Conservation (phyloP, 1,140 invertebrate species). For the Sarcophaga peregrina region DNA sequence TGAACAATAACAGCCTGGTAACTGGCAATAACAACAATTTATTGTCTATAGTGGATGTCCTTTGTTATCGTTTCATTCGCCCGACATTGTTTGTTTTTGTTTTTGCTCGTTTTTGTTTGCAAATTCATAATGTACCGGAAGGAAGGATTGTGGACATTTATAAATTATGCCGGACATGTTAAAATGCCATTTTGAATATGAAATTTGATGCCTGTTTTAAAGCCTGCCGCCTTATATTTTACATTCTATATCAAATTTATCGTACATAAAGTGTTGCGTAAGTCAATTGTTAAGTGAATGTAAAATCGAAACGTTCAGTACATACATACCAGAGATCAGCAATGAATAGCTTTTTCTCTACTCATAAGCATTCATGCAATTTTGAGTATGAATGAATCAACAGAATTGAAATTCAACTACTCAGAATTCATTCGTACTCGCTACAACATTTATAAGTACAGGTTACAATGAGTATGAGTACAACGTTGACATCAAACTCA, state of each 20-base stretch:
- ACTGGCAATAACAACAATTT: neutral
- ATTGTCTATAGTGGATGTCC: slow-evolving; percentile 4
- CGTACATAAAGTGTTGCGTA: neutral
- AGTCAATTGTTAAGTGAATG: too few relatives aligned
- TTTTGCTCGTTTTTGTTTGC: neutral
- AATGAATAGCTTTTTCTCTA: too few relatives aligned
- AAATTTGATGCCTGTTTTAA: slow-evolving; percentile 36
- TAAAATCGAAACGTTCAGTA: too few relatives aligned
- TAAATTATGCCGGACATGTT: slow-evolving; percentile 42
- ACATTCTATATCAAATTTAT: slow-evolving; percentile 20
- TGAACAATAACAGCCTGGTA: neutral
- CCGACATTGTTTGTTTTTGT: neutral
- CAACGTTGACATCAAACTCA: too few relatives aligned
- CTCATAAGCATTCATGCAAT: too few relatives aligned
- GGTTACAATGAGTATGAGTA: too few relatives aligned
- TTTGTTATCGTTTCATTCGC: slow-evolving; percentile 7
- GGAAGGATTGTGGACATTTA: slow-evolving; percentile 40
- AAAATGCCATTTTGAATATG: slow-evolving; percentile 41
- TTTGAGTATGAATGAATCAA: too few relatives aligned
- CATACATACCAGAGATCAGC: too few relatives aligned
- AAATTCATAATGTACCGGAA: slow-evolving; percentile 15
- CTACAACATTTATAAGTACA: too few relatives aligned
- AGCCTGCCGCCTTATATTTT: slow-evolving; percentile 32
- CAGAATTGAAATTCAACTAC: too few relatives aligned
- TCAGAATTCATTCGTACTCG: too few relatives aligned